phyloP scores from a whole-genome alignment of 2,888 invertebrate genomes.

The Platycheirus albimanus region DNA sequence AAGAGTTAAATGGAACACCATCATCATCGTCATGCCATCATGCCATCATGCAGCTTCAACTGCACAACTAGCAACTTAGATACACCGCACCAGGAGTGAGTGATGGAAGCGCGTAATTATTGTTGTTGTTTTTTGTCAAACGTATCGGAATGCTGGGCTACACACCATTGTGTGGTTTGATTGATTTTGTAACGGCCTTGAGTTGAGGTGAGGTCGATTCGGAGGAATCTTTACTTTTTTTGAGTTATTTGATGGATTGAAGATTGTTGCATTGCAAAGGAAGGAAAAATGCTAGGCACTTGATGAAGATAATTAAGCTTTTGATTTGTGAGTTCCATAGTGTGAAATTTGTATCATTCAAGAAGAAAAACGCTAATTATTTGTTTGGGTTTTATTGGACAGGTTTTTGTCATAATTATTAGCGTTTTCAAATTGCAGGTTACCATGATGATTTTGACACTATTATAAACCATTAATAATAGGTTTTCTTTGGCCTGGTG shows the following conservation, averaged over 20 bases:
- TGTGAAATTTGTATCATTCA: slow-evolving; percentile 12
- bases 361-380: not conserved
- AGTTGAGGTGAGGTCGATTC: slow-evolving; percentile 59
- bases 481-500: no score
- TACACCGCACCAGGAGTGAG: no score
- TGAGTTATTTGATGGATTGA: not conserved
- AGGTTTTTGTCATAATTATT: no score
- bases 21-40: slow-evolving; percentile 3
- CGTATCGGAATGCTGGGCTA: slow-evolving; percentile 31
- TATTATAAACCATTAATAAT: no score
- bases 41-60: no score
- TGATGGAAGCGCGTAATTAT: slow-evolving; percentile 29
- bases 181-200: slow-evolving; percentile 62
- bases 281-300: not conserved
- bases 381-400: no score
- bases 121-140: slow-evolving; percentile 23
- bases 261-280: no score
- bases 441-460: no score
- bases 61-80: no score
- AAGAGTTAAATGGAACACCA: slow-evolving; percentile 36
- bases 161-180: slow-evolving; percentile 3
- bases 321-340: not conserved
- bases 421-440: no score
- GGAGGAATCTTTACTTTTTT: slow-evolving; percentile 36
- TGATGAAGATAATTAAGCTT: not conserved